Evolutionary conservation across 1,140 invertebrate genomes (phyloP), one percentile per base, ranked within the genome.

Genomic region (Anastrepha obliqua): DNA sequence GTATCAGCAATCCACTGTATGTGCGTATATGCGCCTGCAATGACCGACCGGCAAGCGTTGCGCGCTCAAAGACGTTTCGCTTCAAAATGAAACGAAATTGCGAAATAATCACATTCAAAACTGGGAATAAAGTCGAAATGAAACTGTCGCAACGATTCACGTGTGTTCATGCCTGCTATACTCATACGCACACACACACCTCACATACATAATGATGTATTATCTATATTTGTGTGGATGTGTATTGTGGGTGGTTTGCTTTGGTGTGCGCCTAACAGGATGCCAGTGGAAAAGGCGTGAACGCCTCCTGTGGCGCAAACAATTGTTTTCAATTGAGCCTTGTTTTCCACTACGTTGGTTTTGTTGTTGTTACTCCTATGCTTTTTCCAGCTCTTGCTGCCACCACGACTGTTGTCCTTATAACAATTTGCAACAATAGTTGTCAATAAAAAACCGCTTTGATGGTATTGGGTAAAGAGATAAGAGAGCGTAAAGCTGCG

Each of bases 31-130:
- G 7, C 8, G 11, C 29, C 13, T 70, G 67, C 42, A 13, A n/a
- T 42, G 67, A 74, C 15, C 29, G 3, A 81, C 4, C n/a, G 47
- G 44, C n/a, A 81, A 81, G 20, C 74, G 74, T 81, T 81, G 74
- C 74, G 74, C 74, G 74, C 51, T 81, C n/a, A 81, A 81, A 81
- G 74, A 81, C 74, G 47, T 51, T 55, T 51, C 74, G 17, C 47
- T 44, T 81, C 47, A 51, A 81, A 81, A 81, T 81, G 74, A 51
- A 81, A 81, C 17, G 47, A 20, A 81, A 55, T 55, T 81, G 74
- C 74, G 74, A 81, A 81, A 81, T 81, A 81, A 81, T 81, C 74
- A 58, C 13, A 81, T 81, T 81, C 74, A 81, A 81, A 81, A 55
- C 11, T 81, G 74, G 9, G 47, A 81, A 42, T 81, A 81, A 81